Conservation (phyloP, 1,140 invertebrate genomes). For the Macrotrachela quadricornifera region DNA sequence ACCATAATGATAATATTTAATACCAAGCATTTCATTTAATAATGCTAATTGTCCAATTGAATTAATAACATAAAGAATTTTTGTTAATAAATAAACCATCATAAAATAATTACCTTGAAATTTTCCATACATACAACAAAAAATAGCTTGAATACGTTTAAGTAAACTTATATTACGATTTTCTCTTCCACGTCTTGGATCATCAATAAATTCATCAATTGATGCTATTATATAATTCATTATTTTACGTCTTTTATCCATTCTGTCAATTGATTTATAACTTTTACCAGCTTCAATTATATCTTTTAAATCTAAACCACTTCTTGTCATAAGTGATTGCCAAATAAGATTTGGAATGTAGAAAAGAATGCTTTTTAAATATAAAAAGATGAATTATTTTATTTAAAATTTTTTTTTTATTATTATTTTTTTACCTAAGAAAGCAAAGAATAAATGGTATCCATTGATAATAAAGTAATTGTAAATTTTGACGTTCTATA, state of each 20-base stretch:
- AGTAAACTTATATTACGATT: constrained; percentile 4
- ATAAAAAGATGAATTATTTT: not conserved
- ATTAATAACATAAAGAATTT: constrained; percentile 33
- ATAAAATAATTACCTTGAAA: constrained; percentile 33
- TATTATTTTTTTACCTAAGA: not conserved
- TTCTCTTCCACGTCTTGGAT: constrained; percentile 1
- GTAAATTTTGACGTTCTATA: not conserved
- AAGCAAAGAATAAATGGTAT: constrained; percentile 21
- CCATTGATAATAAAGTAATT: not conserved
- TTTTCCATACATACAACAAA: constrained; percentile 18
- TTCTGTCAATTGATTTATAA: constrained; percentile 6
- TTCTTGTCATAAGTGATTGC: not conserved
- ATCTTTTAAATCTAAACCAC: not conserved
- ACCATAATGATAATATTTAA: constrained; percentile 30
- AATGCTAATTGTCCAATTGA: constrained; percentile 33
- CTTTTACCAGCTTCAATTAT: constrained; percentile 2
- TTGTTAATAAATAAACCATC: constrained; percentile 32
- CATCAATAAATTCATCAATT: constrained; percentile 8
- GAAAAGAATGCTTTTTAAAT: not conserved
- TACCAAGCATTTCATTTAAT: constrained; percentile 32
- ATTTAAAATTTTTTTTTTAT: not conserved
- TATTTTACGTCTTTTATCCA: constrained; percentile 6
- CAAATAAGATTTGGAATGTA: too few species aligned
- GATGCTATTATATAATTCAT: constrained; percentile 8
- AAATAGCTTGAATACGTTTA: not conserved